A percentile compares a stretch with the other conserved stretches of the same genome.
phyloP scores from a whole-genome alignment of 1,140 invertebrate species.

The Metopolophium dirhodum region DNA sequence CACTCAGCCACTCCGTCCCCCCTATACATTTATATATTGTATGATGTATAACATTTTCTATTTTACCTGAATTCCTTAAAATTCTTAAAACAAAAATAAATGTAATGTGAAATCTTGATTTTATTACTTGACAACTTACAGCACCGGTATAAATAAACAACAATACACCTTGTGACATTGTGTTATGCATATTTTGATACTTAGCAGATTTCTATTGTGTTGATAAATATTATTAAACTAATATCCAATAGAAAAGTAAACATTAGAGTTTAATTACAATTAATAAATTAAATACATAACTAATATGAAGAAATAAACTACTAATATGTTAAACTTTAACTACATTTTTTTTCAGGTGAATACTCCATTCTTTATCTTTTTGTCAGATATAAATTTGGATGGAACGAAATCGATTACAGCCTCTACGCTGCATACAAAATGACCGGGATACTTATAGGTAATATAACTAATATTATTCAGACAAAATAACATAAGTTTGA shows the following conservation, averaged over 20 bases:
- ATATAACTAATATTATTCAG: not conserved
- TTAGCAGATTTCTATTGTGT: not conserved
- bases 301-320: not conserved
- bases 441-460: slow-evolving; percentile 59
- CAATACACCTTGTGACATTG: not conserved
- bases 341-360: slow-evolving; percentile 58
- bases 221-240: not conserved
- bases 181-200: not conserved
- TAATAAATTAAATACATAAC: not conserved
- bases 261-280: not conserved
- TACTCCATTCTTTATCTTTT: slow-evolving; percentile 60
- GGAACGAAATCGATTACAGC: slow-evolving; percentile 60
- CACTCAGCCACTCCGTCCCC: too few relatives aligned
- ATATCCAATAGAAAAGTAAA: not conserved
- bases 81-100: not conserved
- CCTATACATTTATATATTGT: not conserved
- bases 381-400: slow-evolving; percentile 60
- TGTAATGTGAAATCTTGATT: not conserved
- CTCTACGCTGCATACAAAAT: slow-evolving; percentile 60
- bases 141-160: not conserved
- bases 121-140: not conserved
- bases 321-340: not conserved
- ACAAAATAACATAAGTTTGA: not conserved
- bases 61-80: not conserved
- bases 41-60: not conserved